phyloP scores from a whole-genome alignment of 2,888 invertebrate species.

The Euzophera pinguis region DNA sequence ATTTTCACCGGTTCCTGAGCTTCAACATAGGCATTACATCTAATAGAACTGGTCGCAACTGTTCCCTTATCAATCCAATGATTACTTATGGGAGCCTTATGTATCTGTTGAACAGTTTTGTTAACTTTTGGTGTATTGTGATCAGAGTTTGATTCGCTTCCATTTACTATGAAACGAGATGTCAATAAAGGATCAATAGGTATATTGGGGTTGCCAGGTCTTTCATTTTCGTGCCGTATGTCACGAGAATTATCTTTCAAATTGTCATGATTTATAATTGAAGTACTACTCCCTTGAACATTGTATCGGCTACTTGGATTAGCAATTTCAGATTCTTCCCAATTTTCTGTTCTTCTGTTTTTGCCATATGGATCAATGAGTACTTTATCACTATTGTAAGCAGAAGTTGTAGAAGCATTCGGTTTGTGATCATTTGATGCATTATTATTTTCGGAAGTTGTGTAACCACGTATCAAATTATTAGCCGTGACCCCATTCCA shows the following conservation, averaged over 20 bases:
- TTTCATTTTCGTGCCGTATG: not conserved
- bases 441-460: not conserved
- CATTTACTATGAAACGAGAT: not conserved
- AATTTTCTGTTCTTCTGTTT: conserved; percentile 17
- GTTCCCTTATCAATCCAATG: conserved; percentile 18
- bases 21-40: not conserved
- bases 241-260: not conserved
- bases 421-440: not conserved
- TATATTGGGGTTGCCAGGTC: not conserved
- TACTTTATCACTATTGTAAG: conserved; percentile 8
- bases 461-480: too few relatives aligned
- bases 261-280: not conserved
- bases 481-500: not conserved
- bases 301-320: not conserved
- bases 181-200: not conserved
- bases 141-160: not conserved
- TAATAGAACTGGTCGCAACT: not conserved
- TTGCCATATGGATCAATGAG: conserved; percentile 26
- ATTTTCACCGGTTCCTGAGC: not conserved
- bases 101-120: not conserved
- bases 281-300: too few relatives aligned
- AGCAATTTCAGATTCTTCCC: conserved; percentile 8
- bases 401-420: not conserved
- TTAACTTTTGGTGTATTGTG: not conserved
- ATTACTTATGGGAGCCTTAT: not conserved